Evolutionary conservation across 2,113 vertebrate genomes (phyloP).

Genomic region (Pycnonotus jocosus): DNA sequence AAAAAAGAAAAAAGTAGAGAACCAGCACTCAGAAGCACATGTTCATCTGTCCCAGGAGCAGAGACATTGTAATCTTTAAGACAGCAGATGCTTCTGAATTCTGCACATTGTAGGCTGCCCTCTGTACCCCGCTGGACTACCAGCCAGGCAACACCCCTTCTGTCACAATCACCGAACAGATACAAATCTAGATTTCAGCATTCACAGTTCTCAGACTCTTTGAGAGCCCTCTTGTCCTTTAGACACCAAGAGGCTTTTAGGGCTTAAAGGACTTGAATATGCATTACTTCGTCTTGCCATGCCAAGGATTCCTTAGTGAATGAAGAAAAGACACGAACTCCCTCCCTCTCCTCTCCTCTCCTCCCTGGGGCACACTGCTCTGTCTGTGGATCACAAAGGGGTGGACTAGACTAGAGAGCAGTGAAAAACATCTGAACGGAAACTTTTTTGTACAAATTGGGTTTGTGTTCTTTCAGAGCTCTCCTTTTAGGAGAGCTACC

Average conservation of each 20-base stretch:
- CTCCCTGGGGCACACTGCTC: not conserved
- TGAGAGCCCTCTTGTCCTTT: slow-evolving; percentile 29
- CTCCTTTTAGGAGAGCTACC: not conserved
- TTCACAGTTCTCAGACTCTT: slow-evolving; percentile 12
- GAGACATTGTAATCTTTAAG: not conserved
- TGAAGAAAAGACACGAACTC: slow-evolving; percentile 8
- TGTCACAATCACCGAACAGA: not conserved
- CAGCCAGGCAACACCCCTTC: not conserved
- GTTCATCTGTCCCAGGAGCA: not conserved
- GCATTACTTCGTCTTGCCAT: not conserved
- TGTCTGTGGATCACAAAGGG: not conserved
- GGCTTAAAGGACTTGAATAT: slow-evolving; percentile 1
- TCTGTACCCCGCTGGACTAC: not conserved
- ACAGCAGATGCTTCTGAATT: not conserved
- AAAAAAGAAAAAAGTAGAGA: not conserved
- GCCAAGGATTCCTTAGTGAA: slow-evolving; percentile 28
- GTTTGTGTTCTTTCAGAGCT: slow-evolving; percentile 1
- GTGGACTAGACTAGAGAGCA: not conserved
- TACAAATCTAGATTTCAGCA: slow-evolving; percentile 1
- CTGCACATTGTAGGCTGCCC: not conserved
- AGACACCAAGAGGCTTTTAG: slow-evolving; percentile 2
- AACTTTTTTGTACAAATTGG: not conserved
- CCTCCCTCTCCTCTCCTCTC: not conserved
- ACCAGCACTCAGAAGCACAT: not conserved
- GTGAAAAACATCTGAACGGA: not conserved